These are phyloP conservation scores for Cheilosia urbana DNA, from an alignment of 2,888 invertebrate genomes.

Conservation along the genomic window DNA sequence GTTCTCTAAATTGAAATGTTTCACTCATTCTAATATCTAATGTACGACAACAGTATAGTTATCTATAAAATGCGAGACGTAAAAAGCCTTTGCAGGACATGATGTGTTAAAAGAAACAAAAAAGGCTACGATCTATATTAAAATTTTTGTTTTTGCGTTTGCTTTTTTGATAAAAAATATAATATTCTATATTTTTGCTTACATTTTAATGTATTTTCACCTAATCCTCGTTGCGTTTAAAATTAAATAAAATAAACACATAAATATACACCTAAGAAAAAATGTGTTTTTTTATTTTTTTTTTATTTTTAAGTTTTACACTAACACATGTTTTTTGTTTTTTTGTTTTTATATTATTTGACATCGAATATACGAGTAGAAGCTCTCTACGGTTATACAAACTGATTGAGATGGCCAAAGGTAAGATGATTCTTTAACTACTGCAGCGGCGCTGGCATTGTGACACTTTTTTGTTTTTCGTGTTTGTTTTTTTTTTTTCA, in stretches of 20 bases:
- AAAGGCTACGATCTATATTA: conserved; percentile 17
- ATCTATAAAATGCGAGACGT: conserved; percentile 36
- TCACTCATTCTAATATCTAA: conserved; percentile 49
- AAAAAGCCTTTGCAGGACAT: conserved; percentile 37
- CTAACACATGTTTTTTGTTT: conserved; percentile 22
- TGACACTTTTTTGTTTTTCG: conserved; percentile 60
- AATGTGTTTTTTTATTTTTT: background rate
- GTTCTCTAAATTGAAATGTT: conserved; percentile 27
- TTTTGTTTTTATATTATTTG: conserved; percentile 35
- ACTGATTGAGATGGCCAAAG: conserved; percentile 45
- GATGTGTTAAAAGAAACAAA: conserved; percentile 36
- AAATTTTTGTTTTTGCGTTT: conserved; percentile 18
- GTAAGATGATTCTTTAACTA: conserved; percentile 25
- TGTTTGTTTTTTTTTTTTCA: conserved; percentile 14
- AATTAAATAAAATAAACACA: conserved; percentile 25
- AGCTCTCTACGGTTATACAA: conserved; percentile 44
- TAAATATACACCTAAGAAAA: conserved; percentile 44
- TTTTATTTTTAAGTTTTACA: conserved; percentile 39
- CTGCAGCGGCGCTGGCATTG: conserved; percentile 4
- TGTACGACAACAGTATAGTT: background rate
- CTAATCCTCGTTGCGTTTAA: conserved; percentile 66
- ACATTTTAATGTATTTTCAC: conserved; percentile 28
- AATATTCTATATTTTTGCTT: conserved; percentile 49
- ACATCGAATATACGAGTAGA: conserved; percentile 62
- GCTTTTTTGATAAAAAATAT: conserved; percentile 60